Conservation (phyloP, 2,888 invertebrate species). For the Eubasilissa splendida region DNA sequence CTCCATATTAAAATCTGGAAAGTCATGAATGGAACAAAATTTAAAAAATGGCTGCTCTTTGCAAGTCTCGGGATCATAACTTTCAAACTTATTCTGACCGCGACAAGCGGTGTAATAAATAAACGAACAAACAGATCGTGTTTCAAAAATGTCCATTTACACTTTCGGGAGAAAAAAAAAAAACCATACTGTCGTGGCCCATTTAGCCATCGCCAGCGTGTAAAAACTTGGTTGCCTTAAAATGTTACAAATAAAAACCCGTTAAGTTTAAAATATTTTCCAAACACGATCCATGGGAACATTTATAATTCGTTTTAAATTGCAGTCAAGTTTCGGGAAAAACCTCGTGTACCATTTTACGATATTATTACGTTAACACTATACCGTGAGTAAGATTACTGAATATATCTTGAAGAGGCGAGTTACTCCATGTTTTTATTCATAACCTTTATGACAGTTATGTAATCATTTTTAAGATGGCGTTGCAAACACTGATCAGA, state of each 20-base stretch:
- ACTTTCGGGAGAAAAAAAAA: slow-evolving; percentile 9
- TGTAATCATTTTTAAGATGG: slow-evolving; percentile 10
- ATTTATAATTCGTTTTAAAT: slow-evolving; percentile 48
- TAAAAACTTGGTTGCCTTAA: slow-evolving; percentile 36
- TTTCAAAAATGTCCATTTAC: slow-evolving; percentile 68
- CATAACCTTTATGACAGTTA: slow-evolving; percentile 2
- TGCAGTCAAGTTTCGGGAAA: slow-evolving; percentile 37
- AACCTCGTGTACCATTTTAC: slow-evolving; percentile 24
- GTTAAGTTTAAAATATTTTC: slow-evolving; percentile 16
- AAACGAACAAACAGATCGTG: slow-evolving; percentile 69
- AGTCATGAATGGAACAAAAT: slow-evolving; percentile 8
- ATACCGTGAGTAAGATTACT: neutral
- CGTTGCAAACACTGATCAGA: neutral
- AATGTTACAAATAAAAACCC: slow-evolving; percentile 13
- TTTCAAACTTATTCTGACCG: slow-evolving; percentile 51
- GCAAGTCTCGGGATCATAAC: neutral
- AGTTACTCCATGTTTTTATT: neutral
- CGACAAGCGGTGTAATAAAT: slow-evolving; percentile 67
- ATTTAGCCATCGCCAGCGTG: neutral
- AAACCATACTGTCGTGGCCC: slow-evolving; percentile 20
- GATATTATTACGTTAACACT: slow-evolving; percentile 6
- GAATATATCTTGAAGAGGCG: slow-evolving; percentile 3
- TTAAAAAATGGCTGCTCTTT: slow-evolving; percentile 42
- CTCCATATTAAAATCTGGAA: neutral
- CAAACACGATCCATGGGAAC: slow-evolving; percentile 48